These are phyloP conservation scores for Excalfactoria chinensis DNA, from an alignment of 2,113 vertebrate species.

Conservation along the genomic window DNA sequence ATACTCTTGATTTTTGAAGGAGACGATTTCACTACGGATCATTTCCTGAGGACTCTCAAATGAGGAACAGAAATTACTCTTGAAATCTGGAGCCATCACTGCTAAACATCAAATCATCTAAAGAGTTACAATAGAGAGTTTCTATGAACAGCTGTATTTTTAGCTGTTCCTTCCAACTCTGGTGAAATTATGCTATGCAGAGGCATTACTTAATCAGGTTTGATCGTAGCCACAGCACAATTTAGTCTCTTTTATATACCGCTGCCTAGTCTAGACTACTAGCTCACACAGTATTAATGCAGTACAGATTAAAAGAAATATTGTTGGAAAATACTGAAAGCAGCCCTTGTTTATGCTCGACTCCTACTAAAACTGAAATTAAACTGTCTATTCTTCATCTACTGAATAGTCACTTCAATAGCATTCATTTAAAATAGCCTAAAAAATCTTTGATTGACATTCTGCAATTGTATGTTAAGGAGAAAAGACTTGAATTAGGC, in stretches of 20 bases:
- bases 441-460: slow-evolving; percentile 50
- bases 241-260: slow-evolving; percentile 52
- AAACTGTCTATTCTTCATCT: slow-evolving; percentile 63
- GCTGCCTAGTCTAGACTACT: slow-evolving; percentile 54
- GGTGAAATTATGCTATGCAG: slow-evolving; percentile 44
- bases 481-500: slow-evolving; percentile 24
- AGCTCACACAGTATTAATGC: slow-evolving; percentile 57
- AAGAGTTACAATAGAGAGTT: slow-evolving; percentile 1
- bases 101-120: neutral
- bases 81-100: neutral
- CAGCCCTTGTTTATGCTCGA: slow-evolving; percentile 46
- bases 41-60: neutral
- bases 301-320: slow-evolving; percentile 55
- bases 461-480: slow-evolving; percentile 26
- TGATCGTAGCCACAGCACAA: slow-evolving; percentile 64
- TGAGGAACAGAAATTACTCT: neutral
- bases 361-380: slow-evolving; percentile 68
- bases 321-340: slow-evolving; percentile 64
- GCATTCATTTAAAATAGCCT: slow-evolving; percentile 29
- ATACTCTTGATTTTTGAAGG: neutral
- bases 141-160: slow-evolving; percentile 3
- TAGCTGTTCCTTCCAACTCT: slow-evolving; percentile 39
- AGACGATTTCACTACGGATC: neutral
- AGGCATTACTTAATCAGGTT: slow-evolving; percentile 70
- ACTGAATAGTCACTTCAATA: slow-evolving; percentile 55